These are phyloP conservation scores for Pimpla rufipes DNA, from an alignment of 2,888 invertebrate genomes.

Conservation along the genomic window DNA sequence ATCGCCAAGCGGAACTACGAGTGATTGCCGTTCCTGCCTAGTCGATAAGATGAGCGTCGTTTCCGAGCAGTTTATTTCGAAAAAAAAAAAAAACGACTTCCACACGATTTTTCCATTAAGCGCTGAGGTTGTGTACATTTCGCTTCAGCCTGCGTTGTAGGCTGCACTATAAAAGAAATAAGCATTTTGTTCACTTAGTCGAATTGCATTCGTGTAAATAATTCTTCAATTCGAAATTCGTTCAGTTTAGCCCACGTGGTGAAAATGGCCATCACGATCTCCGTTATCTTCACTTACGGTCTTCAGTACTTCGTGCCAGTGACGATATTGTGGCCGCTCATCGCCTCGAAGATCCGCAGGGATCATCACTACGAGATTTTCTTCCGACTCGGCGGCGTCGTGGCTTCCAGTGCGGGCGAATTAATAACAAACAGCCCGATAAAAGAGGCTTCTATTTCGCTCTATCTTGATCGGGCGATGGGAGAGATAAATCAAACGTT, in stretches of 20 bases:
- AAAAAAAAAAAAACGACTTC: neutral
- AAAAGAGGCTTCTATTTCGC: neutral
- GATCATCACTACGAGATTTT: slow-evolving; percentile 76
- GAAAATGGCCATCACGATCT: slow-evolving; percentile 87
- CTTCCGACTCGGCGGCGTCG: slow-evolving; percentile 79
- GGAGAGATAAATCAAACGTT: neutral
- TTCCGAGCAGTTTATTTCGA: neutral
- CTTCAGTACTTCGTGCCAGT: slow-evolving; percentile 89
- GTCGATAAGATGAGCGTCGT: neutral
- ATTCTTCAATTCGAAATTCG: neutral
- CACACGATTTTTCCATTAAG: too few species aligned
- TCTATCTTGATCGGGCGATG: neutral
- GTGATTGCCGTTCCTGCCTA: neutral
- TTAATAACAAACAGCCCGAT: slow-evolving; percentile 1
- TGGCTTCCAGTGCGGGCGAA: slow-evolving; percentile 76
- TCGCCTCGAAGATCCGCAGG: slow-evolving; percentile 82
- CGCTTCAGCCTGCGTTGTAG: too few species aligned
- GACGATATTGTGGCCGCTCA: slow-evolving; percentile 87
- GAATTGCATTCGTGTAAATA: neutral
- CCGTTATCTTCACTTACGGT: slow-evolving; percentile 88
- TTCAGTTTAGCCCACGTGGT: slow-evolving; percentile 85
- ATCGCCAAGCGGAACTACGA: neutral
- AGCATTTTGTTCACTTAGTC: neutral
- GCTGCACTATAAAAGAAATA: neutral
- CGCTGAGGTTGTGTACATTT: too few species aligned